Conservation (phyloP, 2,113 vertebrate species). For the Eptatretus burgeri region DNA sequence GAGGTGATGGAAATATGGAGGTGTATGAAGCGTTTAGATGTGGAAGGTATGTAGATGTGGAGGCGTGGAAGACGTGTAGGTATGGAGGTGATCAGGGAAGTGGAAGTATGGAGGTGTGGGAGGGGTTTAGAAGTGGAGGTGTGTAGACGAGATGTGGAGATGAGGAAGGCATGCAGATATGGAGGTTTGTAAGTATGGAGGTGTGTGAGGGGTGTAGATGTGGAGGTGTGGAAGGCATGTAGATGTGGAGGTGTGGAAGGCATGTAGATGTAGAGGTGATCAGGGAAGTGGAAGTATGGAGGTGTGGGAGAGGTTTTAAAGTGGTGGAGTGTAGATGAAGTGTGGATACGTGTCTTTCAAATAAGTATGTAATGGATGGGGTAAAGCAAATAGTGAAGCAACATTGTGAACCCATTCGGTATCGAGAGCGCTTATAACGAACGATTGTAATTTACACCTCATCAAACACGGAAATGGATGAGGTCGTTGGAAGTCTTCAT, state of each 20-base stretch:
- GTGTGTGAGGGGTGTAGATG: neutral
- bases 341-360: too few relatives aligned
- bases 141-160: neutral
- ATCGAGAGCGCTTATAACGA: too few relatives aligned
- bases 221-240: neutral
- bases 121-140: neutral
- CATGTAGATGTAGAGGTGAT: neutral
- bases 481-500: too few relatives aligned
- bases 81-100: neutral
- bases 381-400: too few relatives aligned
- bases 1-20: too few relatives aligned
- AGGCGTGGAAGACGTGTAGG: neutral
- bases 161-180: neutral
- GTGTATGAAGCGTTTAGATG: too few relatives aligned
- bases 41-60: too few relatives aligned
- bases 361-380: too few relatives aligned
- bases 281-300: neutral
- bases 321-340: too few relatives aligned
- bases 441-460: too few relatives aligned
- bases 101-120: neutral
- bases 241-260: neutral
- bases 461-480: too few relatives aligned
- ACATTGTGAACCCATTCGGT: too few relatives aligned
- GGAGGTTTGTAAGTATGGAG: neutral
- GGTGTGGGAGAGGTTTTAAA: neutral